These are phyloP conservation scores for Epinotia demarniana DNA, from an alignment of 2,888 invertebrate genomes.

Conservation along the genomic window DNA sequence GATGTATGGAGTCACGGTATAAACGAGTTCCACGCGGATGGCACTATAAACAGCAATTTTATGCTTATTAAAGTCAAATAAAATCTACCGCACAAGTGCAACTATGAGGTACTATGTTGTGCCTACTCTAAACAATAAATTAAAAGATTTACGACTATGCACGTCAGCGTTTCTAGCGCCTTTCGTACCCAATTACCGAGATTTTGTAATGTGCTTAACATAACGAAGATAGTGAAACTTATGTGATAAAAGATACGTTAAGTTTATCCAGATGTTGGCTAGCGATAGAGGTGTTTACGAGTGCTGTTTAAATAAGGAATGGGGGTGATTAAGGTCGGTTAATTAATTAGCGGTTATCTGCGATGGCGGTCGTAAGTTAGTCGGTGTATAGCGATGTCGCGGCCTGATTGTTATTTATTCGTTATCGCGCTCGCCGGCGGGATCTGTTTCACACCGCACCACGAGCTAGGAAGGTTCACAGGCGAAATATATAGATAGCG, in stretches of 20 bases:
- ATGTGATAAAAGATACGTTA: conserved; percentile 28
- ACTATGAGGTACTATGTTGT: conserved; percentile 19
- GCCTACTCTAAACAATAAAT: conserved; percentile 15
- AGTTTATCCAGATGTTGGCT: conserved; percentile 31
- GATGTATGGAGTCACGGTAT: too few species aligned
- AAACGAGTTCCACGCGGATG: too few species aligned
- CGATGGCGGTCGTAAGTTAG: conserved; percentile 43
- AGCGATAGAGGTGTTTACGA: conserved; percentile 35
- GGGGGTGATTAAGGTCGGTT: conserved; percentile 36
- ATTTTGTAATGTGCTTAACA: conserved; percentile 38
- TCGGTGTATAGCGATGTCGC: conserved; percentile 64
- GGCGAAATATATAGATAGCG: background rate
- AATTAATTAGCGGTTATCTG: conserved; percentile 45
- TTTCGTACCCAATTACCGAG: conserved; percentile 33
- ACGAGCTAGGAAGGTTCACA: conserved; percentile 7
- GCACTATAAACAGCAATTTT: background rate
- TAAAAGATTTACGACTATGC: conserved; percentile 32
- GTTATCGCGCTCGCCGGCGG: conserved; percentile 64
- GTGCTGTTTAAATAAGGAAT: conserved; percentile 41
- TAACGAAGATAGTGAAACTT: conserved; percentile 27
- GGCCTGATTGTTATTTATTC: conserved; percentile 75
- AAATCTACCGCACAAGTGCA: conserved; percentile 9
- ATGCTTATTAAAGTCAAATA: conserved; percentile 2
- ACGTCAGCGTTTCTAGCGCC: background rate
- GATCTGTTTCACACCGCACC: conserved; percentile 42